phyloP scores from a whole-genome alignment of 35 echinoderm and acorn worm genomes.

The Ophiothrix spiculata region DNA sequence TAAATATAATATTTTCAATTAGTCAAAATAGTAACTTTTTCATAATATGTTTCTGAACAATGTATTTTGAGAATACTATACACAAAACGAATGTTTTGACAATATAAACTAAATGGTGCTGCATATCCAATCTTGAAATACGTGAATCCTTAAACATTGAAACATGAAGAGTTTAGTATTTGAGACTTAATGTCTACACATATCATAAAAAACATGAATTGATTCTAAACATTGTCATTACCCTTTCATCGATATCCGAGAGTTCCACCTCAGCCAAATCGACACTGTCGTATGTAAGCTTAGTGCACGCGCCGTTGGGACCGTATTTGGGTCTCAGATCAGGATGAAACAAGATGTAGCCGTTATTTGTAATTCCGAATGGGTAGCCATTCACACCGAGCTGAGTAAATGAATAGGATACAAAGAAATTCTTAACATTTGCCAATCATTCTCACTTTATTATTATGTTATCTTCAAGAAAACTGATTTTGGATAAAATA shows the following conservation, averaged over 20 bases:
- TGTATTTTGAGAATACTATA: neutral
- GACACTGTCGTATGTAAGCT: conserved; percentile 80
- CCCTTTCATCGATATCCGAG: conserved; percentile 57
- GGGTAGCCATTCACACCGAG: conserved; percentile 86
- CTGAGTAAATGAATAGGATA: too few species aligned
- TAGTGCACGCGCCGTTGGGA: conserved; percentile 31
- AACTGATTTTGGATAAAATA: too few species aligned
- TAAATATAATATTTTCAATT: too few species aligned
- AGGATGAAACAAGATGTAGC: conserved; percentile 81
- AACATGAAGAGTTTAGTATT: neutral
- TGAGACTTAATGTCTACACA: neutral
- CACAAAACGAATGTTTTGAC: neutral
- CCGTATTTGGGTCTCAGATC: conserved; percentile 40
- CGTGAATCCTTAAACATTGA: neutral
- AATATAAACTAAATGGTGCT: neutral
- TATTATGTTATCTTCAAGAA: too few species aligned
- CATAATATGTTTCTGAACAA: neutral
- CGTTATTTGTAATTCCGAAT: conserved; percentile 85
- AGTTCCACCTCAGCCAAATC: conserved; percentile 80
- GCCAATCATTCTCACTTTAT: too few species aligned
- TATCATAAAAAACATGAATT: neutral
- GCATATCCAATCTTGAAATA: neutral
- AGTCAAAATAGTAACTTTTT: too few species aligned
- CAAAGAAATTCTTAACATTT: too few species aligned
- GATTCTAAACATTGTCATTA: conserved; percentile 23